These are phyloP conservation scores for Danio kyathit DNA, from an alignment of 2,797 vertebrate genomes.

Conservation along the genomic window DNA sequence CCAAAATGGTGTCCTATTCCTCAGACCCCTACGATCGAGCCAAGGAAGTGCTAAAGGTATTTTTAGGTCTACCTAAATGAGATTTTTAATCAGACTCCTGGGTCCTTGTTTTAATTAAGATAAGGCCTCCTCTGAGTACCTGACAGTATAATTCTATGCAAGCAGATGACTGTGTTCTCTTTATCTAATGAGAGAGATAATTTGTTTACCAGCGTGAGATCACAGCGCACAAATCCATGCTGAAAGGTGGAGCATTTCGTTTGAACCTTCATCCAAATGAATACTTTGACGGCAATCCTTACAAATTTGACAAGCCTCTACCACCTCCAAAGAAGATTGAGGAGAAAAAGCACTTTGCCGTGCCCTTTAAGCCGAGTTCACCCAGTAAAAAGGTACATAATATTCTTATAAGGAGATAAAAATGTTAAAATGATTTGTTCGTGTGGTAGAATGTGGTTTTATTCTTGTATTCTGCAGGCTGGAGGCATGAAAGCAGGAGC, in stretches of 20 bases:
- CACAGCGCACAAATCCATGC: conserved; percentile 74
- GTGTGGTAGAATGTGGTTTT: background rate
- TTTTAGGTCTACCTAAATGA: conserved; percentile 7
- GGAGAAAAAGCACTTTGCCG: conserved; percentile 50
- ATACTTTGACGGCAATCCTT: conserved; percentile 88
- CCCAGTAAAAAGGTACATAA: conserved; percentile 83
- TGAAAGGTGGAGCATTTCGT: conserved; percentile 85
- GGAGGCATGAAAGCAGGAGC: conserved; percentile 84
- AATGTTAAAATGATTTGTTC: background rate
- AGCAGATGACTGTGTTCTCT: conserved; percentile 25
- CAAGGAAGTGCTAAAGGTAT: conserved; percentile 74
- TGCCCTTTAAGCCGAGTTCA: conserved; percentile 85
- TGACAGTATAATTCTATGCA: conserved; percentile 20
- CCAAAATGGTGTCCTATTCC: conserved; percentile 77
- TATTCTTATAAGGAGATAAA: background rate
- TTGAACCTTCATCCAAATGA: conserved; percentile 84
- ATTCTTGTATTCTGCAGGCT: conserved; percentile 61
- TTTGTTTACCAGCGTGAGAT: conserved; percentile 75
- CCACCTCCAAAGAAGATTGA: conserved; percentile 73
- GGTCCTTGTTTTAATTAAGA: conserved; percentile 23
- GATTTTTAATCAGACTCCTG: conserved; percentile 16
- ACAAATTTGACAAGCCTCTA: conserved; percentile 74
- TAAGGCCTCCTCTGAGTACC: conserved; percentile 21
- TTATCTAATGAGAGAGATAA: conserved; percentile 65
- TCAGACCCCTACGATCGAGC: conserved; percentile 80